A percentile compares a stretch with the other conserved stretches of the same genome.
These are phyloP conservation scores for Tringa solitaria DNA, from an alignment of 2,113 vertebrate genomes.

Conservation along the genomic window DNA sequence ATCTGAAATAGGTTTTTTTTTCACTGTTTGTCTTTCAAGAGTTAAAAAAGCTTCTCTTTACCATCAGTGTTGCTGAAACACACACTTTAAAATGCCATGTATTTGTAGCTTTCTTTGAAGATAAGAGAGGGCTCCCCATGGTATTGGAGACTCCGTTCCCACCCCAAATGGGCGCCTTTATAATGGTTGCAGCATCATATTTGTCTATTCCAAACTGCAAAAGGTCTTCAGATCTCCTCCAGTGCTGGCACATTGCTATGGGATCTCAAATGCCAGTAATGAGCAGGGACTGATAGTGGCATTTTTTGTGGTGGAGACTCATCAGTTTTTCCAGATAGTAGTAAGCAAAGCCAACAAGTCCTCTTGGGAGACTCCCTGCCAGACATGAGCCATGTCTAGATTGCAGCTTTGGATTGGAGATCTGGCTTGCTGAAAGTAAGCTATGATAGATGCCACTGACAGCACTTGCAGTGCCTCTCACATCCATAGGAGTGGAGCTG, in stretches of 20 bases:
- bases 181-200: neutral
- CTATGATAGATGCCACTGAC: neutral
- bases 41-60: neutral
- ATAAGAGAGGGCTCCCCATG: neutral
- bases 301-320: neutral
- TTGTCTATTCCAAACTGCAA: neutral
- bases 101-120: neutral
- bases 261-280: neutral
- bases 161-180: neutral
- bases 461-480: fast-evolving
- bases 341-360: neutral
- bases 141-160: neutral
- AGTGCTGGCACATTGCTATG: neutral
- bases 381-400: neutral
- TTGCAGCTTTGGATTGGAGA: neutral
- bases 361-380: neutral
- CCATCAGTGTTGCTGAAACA: neutral
- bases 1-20: neutral
- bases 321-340: neutral
- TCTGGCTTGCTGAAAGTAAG: neutral
- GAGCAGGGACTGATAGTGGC: neutral
- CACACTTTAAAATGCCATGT: neutral
- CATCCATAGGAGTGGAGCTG: fast-evolving
- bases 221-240: neutral
- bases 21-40: neutral